Evolutionary conservation across 2,888 invertebrate species (phyloP).

Genomic region (Oxyteleia sp.): DNA sequence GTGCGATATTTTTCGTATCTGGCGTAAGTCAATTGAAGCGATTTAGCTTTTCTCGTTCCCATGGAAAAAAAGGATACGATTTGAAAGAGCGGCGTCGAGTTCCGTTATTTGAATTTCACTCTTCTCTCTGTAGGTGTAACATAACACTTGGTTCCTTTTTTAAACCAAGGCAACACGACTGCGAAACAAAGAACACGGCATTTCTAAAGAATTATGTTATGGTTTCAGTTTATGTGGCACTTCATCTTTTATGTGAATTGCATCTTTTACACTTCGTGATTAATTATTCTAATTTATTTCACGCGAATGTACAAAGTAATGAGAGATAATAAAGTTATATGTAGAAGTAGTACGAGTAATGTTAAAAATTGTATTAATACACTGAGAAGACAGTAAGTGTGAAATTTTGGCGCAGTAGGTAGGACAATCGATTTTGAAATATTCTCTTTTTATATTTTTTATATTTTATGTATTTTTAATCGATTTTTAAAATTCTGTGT

Average conservation of each 20-base stretch:
- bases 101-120: constrained; percentile 54
- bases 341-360: neutral
- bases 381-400: too few relatives aligned
- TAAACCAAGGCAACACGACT: constrained; percentile 1
- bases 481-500: too few relatives aligned
- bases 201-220: neutral
- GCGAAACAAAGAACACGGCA: constrained; percentile 24
- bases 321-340: neutral
- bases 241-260: constrained; percentile 26
- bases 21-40: constrained; percentile 10
- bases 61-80: constrained; percentile 34
- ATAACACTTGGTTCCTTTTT: constrained; percentile 40
- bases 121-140: constrained; percentile 30
- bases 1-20: neutral
- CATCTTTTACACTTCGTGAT: neutral
- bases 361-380: too few relatives aligned
- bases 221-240: neutral
- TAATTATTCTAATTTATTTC: neutral
- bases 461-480: too few relatives aligned
- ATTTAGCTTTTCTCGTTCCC: constrained; percentile 30
- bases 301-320: neutral
- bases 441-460: too few relatives aligned
- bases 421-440: too few relatives aligned
- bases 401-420: too few relatives aligned
- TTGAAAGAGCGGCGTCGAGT: constrained; percentile 27